Evolutionary conservation across 2,113 vertebrate genomes (phyloP).

Genomic region (Cathartes aura): DNA sequence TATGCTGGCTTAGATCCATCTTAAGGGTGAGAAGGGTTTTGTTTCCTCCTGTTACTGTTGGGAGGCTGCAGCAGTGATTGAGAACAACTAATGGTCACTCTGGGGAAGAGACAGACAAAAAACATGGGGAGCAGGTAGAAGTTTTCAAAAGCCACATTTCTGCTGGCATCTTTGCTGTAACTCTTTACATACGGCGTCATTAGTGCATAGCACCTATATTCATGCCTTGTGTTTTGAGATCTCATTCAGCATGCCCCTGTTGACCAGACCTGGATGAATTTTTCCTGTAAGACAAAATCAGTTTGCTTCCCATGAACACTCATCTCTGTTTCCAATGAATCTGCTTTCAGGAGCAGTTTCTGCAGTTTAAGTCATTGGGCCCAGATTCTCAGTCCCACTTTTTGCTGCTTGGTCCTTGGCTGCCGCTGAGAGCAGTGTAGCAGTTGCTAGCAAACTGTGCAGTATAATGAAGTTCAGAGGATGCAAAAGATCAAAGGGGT

Average conservation of each 20-base stretch:
- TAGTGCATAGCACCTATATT: not conserved
- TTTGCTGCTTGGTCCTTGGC: not conserved
- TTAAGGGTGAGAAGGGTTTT: not conserved
- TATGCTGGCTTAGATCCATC: not conserved
- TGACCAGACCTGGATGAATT: not conserved
- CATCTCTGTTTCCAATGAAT: not conserved
- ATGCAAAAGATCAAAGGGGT: not conserved
- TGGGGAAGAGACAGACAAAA: not conserved
- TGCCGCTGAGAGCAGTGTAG: not conserved
- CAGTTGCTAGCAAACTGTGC: not conserved
- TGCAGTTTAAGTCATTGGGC: not conserved
- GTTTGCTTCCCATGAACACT: not conserved
- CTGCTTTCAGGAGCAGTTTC: not conserved
- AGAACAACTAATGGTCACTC: not conserved
- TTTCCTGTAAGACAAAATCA: not conserved
- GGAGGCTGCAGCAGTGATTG: not conserved
- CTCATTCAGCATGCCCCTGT: not conserved
- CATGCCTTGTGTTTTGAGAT: not conserved
- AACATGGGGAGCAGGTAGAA: accelerated
- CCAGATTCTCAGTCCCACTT: not conserved
- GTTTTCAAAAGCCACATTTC: not conserved
- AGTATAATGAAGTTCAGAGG: not conserved
- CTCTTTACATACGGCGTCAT: not conserved
- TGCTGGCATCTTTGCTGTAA: not conserved
- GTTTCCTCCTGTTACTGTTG: accelerated